Evolutionary conservation across 2,888 invertebrate genomes (phyloP).

Genomic region (Mongoloraphidia duomilia): DNA sequence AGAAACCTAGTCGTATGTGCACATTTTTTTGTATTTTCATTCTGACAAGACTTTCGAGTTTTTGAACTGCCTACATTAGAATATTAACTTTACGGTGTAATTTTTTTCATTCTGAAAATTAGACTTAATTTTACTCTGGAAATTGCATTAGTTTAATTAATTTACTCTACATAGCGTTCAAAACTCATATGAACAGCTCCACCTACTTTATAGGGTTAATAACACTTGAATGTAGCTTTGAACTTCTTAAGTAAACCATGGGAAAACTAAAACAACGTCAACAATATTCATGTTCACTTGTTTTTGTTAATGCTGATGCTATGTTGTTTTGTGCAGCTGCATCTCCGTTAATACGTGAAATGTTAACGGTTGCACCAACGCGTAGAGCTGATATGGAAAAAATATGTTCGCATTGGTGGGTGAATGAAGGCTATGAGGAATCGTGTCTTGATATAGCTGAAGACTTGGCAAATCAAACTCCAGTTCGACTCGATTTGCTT

Average conservation of each 20-base stretch:
- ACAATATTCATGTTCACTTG: no score
- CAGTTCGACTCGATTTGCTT: conserved; percentile 74
- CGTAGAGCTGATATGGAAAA: conserved; percentile 85
- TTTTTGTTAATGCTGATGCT: conserved; percentile 1
- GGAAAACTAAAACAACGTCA: no score
- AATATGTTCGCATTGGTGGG: conserved; percentile 96
- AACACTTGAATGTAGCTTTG: not conserved
- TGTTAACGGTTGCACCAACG: conserved; percentile 84
- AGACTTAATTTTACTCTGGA: conserved; percentile 1
- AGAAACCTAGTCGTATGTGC: conserved; percentile 73
- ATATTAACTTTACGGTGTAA: not conserved
- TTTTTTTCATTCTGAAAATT: not conserved
- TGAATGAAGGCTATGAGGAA: conserved; percentile 71
- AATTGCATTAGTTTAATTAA: not conserved
- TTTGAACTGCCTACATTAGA: not conserved
- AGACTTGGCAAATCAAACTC: conserved; percentile 78
- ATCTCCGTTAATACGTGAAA: conserved; percentile 82
- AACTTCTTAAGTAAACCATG: no score
- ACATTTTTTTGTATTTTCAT: not conserved
- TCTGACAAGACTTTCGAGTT: not conserved
- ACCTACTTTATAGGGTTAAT: not conserved
- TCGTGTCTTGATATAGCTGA: conserved; percentile 77
- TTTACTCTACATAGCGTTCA: not conserved
- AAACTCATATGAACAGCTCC: not conserved
- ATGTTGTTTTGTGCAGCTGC: conserved; percentile 51